phyloP scores from a whole-genome alignment of 2,888 invertebrate species.

The Leptogaster cylindrica region DNA sequence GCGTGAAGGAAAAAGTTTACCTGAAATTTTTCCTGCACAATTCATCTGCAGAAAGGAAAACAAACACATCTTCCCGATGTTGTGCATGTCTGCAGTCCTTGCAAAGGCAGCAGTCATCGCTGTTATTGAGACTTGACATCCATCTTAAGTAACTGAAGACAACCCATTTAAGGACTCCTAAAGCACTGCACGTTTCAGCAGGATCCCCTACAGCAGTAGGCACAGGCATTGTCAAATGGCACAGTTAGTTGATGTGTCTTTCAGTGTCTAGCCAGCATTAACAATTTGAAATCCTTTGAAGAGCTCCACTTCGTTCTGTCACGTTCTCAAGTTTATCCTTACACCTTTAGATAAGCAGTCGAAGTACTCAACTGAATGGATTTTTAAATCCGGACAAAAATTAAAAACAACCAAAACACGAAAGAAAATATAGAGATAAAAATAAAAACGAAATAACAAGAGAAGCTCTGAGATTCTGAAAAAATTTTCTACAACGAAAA shows the following conservation, averaged over 20 bases:
- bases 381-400: too few species aligned
- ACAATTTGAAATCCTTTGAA: not conserved
- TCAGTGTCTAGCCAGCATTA: constrained; percentile 11
- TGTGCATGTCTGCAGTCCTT: constrained; percentile 8
- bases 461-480: too few species aligned
- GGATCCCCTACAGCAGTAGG: not conserved
- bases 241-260: constrained; percentile 28
- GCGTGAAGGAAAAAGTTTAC: constrained; percentile 9
- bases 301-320: too few species aligned
- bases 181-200: not conserved
- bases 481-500: too few species aligned
- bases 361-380: too few species aligned
- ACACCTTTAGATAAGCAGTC: too few species aligned
- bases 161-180: constrained; percentile 8
- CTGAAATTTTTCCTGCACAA: constrained; percentile 12
- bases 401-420: too few species aligned
- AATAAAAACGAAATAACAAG: too few species aligned
- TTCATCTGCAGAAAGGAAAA: not conserved
- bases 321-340: too few species aligned
- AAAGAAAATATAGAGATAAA: constrained; percentile 1
- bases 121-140: constrained; percentile 33
- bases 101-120: constrained; percentile 18
- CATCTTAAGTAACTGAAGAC: constrained; percentile 15
- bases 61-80: not conserved
- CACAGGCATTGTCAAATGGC: not conserved